These are phyloP conservation scores for Drosophila bunnanda DNA, from an alignment of 2,888 invertebrate genomes.

Conservation along the genomic window DNA sequence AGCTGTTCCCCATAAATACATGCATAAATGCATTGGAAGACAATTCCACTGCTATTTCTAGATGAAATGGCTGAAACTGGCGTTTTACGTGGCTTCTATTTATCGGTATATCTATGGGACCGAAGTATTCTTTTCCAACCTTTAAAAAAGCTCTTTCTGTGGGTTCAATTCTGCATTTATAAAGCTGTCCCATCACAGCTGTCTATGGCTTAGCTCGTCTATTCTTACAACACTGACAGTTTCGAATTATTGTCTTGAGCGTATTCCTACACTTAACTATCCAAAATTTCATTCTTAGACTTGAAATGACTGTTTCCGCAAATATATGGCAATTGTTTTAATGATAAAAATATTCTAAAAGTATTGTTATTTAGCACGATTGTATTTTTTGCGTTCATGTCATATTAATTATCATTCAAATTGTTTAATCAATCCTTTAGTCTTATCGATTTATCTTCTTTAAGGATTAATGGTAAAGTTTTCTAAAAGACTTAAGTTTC, in stretches of 20 bases:
- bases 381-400: background rate
- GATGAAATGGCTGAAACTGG: no score
- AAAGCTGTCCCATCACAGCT: no score
- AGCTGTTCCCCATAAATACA: no score
- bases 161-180: no score
- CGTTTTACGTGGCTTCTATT: no score
- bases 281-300: background rate
- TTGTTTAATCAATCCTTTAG: background rate
- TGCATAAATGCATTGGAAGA: no score
- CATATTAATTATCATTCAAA: constrained; percentile 1
- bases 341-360: background rate
- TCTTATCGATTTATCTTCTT: no score
- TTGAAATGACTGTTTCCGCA: constrained; percentile 4
- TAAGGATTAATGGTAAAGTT: background rate
- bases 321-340: background rate
- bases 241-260: constrained; percentile 10
- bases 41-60: no score
- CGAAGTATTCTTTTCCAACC: no score
- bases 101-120: no score
- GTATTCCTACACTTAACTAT: constrained; percentile 4
- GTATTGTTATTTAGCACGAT: background rate
- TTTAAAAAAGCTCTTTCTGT: no score
- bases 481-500: background rate
- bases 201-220: no score
- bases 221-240: constrained; percentile 12